Conservation (phyloP, 2,888 invertebrate genomes). For the Conistra vaccinii region DNA sequence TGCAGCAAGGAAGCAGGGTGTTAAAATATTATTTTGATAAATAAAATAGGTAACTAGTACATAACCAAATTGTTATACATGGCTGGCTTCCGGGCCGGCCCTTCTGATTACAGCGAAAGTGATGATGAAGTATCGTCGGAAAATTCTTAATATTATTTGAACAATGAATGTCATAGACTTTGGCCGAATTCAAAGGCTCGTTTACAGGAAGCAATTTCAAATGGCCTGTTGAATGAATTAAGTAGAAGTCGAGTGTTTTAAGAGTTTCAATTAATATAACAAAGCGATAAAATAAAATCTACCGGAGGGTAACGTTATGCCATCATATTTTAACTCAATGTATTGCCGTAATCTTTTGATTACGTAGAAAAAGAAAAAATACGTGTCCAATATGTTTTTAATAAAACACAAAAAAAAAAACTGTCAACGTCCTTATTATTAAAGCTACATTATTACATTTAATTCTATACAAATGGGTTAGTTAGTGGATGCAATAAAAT, state of each 20-base stretch:
- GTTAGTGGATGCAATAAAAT: constrained; percentile 31
- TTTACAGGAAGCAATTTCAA: constrained; percentile 25
- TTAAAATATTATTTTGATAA: too few relatives aligned
- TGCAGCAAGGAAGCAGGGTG: background rate
- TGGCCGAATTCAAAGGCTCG: constrained; percentile 15
- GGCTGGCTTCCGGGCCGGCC: background rate
- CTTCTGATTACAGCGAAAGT: background rate
- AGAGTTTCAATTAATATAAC: constrained; percentile 34
- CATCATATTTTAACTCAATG: too few relatives aligned
- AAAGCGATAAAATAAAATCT: constrained; percentile 33
- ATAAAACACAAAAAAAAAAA: too few relatives aligned
- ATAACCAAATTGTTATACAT: background rate
- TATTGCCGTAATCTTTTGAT: too few relatives aligned
- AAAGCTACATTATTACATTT: constrained; percentile 32
- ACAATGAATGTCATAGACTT: constrained; percentile 23
- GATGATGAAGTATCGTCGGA: constrained; percentile 1
- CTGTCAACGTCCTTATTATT: too few relatives aligned
- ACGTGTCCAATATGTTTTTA: too few relatives aligned
- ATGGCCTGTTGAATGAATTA: constrained; percentile 39
- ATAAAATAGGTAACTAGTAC: background rate
- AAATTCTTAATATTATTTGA: constrained; percentile 28
- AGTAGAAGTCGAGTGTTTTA: constrained; percentile 24
- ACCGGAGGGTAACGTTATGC: too few relatives aligned
- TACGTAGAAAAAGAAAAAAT: too few relatives aligned
- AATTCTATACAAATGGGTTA: constrained; percentile 27